A percentile compares a stretch with the other conserved stretches of the same genome.
These are phyloP conservation scores for Protonemura montana DNA, from an alignment of 2,888 invertebrate genomes.

Conservation along the genomic window DNA sequence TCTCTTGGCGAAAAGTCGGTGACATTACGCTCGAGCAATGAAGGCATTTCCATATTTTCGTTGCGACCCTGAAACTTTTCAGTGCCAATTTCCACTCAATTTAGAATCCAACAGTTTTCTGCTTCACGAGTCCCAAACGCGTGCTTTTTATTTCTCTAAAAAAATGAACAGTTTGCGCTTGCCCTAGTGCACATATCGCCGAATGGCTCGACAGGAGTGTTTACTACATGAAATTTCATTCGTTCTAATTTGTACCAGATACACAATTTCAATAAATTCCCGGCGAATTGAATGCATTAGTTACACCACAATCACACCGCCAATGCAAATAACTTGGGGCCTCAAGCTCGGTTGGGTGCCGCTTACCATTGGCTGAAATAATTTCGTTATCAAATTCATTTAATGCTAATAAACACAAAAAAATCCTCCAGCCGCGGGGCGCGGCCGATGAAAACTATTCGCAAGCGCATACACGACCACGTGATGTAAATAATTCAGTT, in stretches of 20 bases:
- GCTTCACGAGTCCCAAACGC: neutral
- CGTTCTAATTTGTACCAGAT: neutral
- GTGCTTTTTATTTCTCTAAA: neutral
- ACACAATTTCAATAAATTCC: neutral
- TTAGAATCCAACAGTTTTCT: neutral
- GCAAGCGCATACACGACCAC: neutral
- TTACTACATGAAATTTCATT: neutral
- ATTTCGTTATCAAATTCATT: neutral
- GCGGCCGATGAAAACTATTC: neutral
- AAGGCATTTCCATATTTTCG: neutral
- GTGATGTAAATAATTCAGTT: neutral
- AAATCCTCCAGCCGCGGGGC: neutral
- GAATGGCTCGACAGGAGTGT: neutral
- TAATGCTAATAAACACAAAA: neutral
- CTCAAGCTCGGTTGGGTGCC: neutral
- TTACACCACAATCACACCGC: neutral
- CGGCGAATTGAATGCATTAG: neutral
- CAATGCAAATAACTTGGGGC: neutral
- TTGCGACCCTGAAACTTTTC: neutral
- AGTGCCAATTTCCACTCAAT: conserved; percentile 7
- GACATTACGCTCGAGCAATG: neutral
- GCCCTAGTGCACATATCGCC: too few species aligned
- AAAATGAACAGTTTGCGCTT: too few species aligned
- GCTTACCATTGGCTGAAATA: neutral
- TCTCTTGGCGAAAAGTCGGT: neutral